Conservation (phyloP, 2,888 invertebrate species). For the Polydrusus pterygomalis region DNA sequence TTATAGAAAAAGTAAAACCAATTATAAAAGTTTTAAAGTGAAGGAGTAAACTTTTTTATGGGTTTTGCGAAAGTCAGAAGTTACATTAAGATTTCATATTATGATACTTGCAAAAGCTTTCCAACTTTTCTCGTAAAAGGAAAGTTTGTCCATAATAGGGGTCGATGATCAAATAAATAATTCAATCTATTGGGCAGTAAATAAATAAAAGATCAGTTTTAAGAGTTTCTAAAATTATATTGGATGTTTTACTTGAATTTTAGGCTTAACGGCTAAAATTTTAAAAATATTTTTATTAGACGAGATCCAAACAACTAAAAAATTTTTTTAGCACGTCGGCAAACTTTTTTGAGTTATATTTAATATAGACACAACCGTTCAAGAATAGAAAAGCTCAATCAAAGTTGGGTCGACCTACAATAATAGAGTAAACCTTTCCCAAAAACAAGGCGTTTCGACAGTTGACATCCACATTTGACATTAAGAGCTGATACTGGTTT, state of each 20-base stretch:
- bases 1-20: conserved; percentile 52
- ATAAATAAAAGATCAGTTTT: conserved; percentile 51
- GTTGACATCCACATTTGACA: too few species aligned
- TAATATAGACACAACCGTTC: too few species aligned
- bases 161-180: conserved; percentile 56
- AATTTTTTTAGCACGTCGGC: not conserved
- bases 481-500: too few species aligned
- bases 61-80: conserved; percentile 53
- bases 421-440: too few species aligned
- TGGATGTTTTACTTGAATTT: conserved; percentile 16
- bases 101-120: conserved; percentile 54
- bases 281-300: not conserved
- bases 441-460: too few species aligned
- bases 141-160: conserved; percentile 50
- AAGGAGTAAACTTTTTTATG: conserved; percentile 55
- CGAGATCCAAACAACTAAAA: too few species aligned
- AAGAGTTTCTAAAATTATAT: conserved; percentile 38
- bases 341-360: too few species aligned
- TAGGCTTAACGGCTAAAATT: not conserved
- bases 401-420: too few species aligned
- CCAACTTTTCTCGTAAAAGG: conserved; percentile 53
- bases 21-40: conserved; percentile 56
- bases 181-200: conserved; percentile 48
- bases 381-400: too few species aligned
- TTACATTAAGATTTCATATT: conserved; percentile 56